phyloP scores from a whole-genome alignment of 2,888 invertebrate species.

The Leucophora obtusa region DNA sequence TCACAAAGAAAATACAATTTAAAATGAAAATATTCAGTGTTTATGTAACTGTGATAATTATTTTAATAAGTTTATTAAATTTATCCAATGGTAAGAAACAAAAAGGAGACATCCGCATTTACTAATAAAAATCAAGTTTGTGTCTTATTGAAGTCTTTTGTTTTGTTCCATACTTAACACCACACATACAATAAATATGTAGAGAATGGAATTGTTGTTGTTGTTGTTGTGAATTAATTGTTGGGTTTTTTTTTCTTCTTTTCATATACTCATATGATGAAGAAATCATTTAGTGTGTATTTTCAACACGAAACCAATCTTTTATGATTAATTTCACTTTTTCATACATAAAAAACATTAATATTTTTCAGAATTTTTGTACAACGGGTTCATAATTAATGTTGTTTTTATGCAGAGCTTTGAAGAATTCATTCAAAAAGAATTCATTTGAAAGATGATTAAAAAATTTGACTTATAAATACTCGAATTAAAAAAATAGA shows the following conservation, averaged over 20 bases:
- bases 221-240: background rate
- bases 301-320: background rate
- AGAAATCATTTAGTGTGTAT: background rate
- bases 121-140: conserved; percentile 47
- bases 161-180: conserved; percentile 32
- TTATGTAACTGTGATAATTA: conserved; percentile 67
- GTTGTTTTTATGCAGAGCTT: no score
- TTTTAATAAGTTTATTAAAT: conserved; percentile 64
- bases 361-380: background rate
- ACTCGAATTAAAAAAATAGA: no score
- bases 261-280: conserved; percentile 4
- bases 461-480: no score
- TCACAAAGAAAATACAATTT: conserved; percentile 10
- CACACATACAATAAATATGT: background rate
- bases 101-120: conserved; percentile 5
- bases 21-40: conserved; percentile 57
- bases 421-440: no score
- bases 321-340: conserved; percentile 35
- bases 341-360: background rate
- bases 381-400: no score
- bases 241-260: conserved; percentile 26
- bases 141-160: conserved; percentile 67
- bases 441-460: no score
- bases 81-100: conserved; percentile 67
- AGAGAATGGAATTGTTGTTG: conserved; percentile 23